A percentile compares a stretch with the other conserved stretches of the same genome.
Evolutionary conservation across 2,888 invertebrate genomes (phyloP).

Genomic region (Seladonia tumulorum): DNA sequence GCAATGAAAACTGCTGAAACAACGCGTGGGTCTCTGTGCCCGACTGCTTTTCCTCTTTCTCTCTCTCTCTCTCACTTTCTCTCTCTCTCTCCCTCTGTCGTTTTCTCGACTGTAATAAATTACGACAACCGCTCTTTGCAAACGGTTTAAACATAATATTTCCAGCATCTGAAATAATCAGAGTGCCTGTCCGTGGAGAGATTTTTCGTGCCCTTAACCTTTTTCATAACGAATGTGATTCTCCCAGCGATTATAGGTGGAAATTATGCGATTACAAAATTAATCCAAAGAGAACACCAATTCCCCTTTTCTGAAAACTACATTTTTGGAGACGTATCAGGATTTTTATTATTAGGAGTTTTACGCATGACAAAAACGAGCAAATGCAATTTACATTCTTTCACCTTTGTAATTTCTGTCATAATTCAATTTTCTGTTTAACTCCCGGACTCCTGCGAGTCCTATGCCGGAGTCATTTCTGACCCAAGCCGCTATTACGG

Average conservation of each 20-base stretch:
- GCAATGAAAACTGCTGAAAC: slow-evolving; percentile 31
- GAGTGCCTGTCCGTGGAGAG: neutral
- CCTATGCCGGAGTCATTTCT: no score
- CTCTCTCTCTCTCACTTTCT: neutral
- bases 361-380: no score
- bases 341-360: no score
- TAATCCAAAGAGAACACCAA: no score
- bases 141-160: slow-evolving; percentile 14
- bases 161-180: neutral
- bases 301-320: no score
- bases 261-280: neutral
- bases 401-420: no score
- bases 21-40: slow-evolving; percentile 11
- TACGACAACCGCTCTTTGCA: slow-evolving; percentile 4
- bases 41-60: neutral
- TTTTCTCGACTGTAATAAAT: slow-evolving; percentile 19
- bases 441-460: no score
- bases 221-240: neutral
- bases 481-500: no score
- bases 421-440: no score
- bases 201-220: neutral
- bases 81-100: neutral
- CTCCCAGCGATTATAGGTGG: neutral
- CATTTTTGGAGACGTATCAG: no score
- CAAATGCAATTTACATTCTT: no score